Base-by-base conservation (phyloP, 2,797 vertebrate species). In the Scolopax rusticola region DNA sequence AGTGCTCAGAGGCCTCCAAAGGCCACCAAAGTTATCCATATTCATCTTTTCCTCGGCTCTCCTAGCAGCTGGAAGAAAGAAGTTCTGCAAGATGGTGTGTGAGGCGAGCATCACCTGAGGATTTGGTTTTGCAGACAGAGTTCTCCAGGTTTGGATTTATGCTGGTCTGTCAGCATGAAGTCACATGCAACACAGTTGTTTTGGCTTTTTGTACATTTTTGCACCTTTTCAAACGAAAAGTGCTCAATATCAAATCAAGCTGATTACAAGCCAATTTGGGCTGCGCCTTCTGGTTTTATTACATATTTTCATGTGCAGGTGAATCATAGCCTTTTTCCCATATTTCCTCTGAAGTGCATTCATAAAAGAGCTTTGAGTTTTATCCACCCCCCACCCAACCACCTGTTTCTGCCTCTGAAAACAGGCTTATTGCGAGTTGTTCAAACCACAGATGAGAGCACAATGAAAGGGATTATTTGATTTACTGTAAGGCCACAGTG, bases 361-460 rank as follows among this genome's bases (percentile, higher is more conserved):
- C 54, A 78, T 73, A 71, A 89, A 86, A 77, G 83, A 53, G 12
- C 51, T 90, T 74, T 94, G 67, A 74, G 41, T 70, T 94, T 84
- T 69, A 79, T 43, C 38, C 28, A 60, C 13, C 77, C 41, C 57
- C 60, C 69, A 36, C 50, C 63, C 79, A 96, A 40, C 57, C 93
- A 95, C 93, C 92, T 85, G 70, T 89, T 96, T 95, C 95, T 38
- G 30, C 12, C 75, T 94, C 68, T 95, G 78, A 95, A 95, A 96
- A 97, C 45, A 93, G 68, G 65, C 65, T 92, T 93, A 93, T 94
- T 96, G 87, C 75, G 94, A 93, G 81, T 76, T 25, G 92, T 84
- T 97, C 95, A 97, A 97, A 96, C 70, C 93, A 95, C 91, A 97
- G 95, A 97, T 56, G 93, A 94, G 74, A 64, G 32, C 33, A 73